These are phyloP conservation scores for Drosophila sechellia DNA, from an alignment of 1,140 invertebrate species.

Conservation along the genomic window DNA sequence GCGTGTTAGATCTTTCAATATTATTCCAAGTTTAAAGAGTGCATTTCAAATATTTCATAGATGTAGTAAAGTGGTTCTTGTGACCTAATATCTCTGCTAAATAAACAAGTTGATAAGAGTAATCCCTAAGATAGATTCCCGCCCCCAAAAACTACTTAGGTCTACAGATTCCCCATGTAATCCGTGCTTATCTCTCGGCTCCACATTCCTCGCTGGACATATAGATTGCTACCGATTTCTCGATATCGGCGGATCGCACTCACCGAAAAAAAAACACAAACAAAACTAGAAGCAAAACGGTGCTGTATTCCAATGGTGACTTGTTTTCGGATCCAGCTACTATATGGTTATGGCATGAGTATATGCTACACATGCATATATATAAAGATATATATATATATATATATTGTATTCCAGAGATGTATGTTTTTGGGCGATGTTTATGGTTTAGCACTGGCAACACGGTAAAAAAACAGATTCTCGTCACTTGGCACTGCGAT, in stretches of 20 bases:
- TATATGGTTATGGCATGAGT: conserved; percentile 2
- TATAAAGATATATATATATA: conserved; percentile 3
- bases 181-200: conserved; percentile 15
- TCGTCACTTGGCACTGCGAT: conserved; percentile 43
- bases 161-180: conserved; percentile 14
- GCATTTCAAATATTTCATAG: no score
- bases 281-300: conserved; percentile 42
- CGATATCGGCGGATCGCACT: conserved; percentile 38
- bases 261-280: conserved; percentile 73
- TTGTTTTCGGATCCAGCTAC: conserved; percentile 17
- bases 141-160: conserved; percentile 6
- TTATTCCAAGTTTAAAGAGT: no score
- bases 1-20: no score
- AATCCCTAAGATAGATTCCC: background rate
- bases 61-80: no score
- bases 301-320: conserved; percentile 37
- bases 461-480: conserved; percentile 54
- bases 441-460: conserved; percentile 46
- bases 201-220: background rate
- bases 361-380: conserved; percentile 1
- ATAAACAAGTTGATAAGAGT: no score
- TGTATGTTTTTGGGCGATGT: conserved; percentile 8
- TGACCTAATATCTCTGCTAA: no score
- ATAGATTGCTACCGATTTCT: conserved; percentile 8
- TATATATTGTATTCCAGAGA: background rate